These are phyloP conservation scores for Teinopalpus imperialis DNA, from an alignment of 2,888 invertebrate species.

Conservation along the genomic window DNA sequence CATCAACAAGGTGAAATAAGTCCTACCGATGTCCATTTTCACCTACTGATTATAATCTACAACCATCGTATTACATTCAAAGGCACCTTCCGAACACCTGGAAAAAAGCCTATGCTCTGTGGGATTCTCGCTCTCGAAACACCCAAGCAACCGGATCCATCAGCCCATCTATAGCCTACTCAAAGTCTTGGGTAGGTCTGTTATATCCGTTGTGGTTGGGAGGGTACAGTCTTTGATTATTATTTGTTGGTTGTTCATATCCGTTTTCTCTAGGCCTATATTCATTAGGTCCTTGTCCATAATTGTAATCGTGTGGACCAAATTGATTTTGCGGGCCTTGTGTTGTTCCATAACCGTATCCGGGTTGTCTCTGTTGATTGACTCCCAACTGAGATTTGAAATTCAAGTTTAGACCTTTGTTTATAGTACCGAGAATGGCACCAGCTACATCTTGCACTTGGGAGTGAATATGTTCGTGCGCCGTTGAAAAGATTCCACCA, in stretches of 20 bases:
- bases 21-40: too few relatives aligned
- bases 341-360: slow-evolving; percentile 31
- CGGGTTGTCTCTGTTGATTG: slow-evolving; percentile 30
- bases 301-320: slow-evolving; percentile 39
- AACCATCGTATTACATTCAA: too few relatives aligned
- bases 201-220: slow-evolving; percentile 10
- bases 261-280: slow-evolving; percentile 23
- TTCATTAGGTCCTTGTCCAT: slow-evolving; percentile 14
- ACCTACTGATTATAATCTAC: too few relatives aligned
- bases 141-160: too few relatives aligned
- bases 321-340: slow-evolving; percentile 43
- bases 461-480: slow-evolving; percentile 39
- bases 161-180: too few relatives aligned
- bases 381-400: slow-evolving; percentile 38
- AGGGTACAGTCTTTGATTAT: slow-evolving; percentile 8
- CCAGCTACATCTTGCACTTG: slow-evolving; percentile 48
- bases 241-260: slow-evolving; percentile 14
- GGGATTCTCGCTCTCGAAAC: too few relatives aligned
- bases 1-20: too few relatives aligned
- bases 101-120: too few relatives aligned
- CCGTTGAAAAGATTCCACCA: slow-evolving; percentile 41
- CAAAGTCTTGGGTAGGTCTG: slow-evolving; percentile 14
- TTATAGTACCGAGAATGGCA: slow-evolving; percentile 42
- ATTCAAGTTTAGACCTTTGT: slow-evolving; percentile 40
- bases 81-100: too few relatives aligned